phyloP scores from a whole-genome alignment of 2,888 invertebrate genomes.

The Fissipunctia ypsillon region DNA sequence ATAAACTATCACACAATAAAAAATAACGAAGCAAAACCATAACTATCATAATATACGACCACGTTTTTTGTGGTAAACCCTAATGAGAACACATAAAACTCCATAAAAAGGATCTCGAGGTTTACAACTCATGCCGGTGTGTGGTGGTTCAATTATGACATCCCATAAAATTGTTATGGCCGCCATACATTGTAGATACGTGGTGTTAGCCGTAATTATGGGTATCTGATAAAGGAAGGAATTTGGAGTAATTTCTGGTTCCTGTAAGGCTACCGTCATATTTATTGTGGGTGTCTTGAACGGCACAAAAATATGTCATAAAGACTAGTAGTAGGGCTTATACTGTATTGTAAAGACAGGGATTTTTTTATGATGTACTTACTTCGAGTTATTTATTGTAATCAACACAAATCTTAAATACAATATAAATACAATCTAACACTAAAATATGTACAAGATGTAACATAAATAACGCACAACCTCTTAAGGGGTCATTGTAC shows the following conservation, averaged over 20 bases:
- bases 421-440: no score
- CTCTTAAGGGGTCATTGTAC: no score
- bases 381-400: no score
- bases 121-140: conserved; percentile 42
- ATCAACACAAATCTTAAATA: no score
- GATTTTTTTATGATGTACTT: no score
- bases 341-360: background rate
- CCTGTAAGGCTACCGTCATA: background rate
- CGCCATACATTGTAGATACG: conserved; percentile 42
- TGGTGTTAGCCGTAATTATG: conserved; percentile 43
- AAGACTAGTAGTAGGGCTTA: background rate
- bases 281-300: background rate
- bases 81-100: conserved; percentile 49
- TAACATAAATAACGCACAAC: no score
- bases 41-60: conserved; percentile 36
- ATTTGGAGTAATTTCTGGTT: conserved; percentile 32
- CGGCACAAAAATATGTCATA: background rate
- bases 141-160: conserved; percentile 51
- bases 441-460: no score
- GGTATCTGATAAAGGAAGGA: conserved; percentile 27
- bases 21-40: conserved; percentile 38
- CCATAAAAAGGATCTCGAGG: conserved; percentile 40
- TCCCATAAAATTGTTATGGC: conserved; percentile 55
- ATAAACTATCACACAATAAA: conserved; percentile 21
- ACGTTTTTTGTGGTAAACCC: conserved; percentile 36